Conservation (phyloP, 2,113 vertebrate species). For the Semnornis frantzii region DNA sequence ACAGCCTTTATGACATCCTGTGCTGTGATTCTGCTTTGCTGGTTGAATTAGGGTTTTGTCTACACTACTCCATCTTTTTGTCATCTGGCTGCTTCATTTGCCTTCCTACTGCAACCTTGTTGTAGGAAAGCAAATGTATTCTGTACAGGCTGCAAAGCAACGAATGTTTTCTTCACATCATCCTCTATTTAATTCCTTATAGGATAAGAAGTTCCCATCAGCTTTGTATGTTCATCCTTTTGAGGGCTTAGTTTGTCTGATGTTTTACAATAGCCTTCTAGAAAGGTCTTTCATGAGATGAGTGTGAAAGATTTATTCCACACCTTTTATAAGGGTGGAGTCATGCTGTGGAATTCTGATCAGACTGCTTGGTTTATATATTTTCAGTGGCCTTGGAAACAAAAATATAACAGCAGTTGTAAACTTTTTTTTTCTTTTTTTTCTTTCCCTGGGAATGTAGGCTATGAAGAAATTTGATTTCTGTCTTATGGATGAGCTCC, state of each 20-base stretch:
- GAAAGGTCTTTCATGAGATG: background rate
- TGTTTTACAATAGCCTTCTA: background rate
- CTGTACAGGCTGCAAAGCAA: background rate
- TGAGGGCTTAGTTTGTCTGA: background rate
- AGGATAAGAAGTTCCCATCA: background rate
- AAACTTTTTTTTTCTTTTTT: background rate
- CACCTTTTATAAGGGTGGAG: background rate
- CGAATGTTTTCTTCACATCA: background rate
- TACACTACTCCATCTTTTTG: background rate
- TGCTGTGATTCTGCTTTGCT: background rate
- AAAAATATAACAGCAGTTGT: background rate
- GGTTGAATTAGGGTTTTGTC: background rate
- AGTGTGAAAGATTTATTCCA: background rate
- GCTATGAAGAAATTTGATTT: background rate
- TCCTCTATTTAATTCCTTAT: background rate
- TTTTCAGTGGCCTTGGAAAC: constrained; percentile 26
- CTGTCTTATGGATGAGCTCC: background rate
- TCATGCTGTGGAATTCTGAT: background rate
- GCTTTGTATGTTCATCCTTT: background rate
- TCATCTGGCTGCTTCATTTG: background rate
- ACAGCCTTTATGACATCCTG: background rate
- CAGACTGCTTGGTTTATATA: background rate
- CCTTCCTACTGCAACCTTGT: background rate
- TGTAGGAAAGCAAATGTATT: background rate
- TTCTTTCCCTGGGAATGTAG: background rate